phyloP scores from a whole-genome alignment of 2,888 invertebrate species.

The Tricholauxania praeusta region DNA sequence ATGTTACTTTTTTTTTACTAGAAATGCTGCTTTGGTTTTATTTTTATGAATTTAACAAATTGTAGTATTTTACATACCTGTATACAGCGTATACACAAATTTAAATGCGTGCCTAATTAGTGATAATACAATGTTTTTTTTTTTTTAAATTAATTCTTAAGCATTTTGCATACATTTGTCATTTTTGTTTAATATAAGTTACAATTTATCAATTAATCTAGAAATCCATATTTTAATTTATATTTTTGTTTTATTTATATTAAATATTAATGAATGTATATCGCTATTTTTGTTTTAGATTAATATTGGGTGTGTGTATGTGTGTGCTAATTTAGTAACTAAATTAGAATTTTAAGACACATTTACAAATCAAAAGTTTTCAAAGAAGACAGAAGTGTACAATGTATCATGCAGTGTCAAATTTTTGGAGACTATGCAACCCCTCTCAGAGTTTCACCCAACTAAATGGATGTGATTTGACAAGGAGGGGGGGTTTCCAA shows the following conservation, averaged over 20 bases:
- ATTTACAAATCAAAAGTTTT: too few relatives aligned
- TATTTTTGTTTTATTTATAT: slow-evolving; percentile 18
- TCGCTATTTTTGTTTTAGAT: slow-evolving; percentile 9
- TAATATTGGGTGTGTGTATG: slow-evolving; percentile 11
- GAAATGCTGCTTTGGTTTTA: slow-evolving; percentile 15
- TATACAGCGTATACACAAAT: background rate
- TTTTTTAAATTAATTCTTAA: slow-evolving; percentile 22
- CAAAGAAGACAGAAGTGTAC: too few relatives aligned
- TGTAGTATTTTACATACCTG: background rate
- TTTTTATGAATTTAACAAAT: slow-evolving; percentile 8
- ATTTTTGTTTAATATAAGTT: slow-evolving; percentile 40
- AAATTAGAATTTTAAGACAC: background rate
- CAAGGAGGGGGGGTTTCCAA: too few relatives aligned
- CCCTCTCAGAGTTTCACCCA: too few relatives aligned
- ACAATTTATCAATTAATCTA: slow-evolving; percentile 46
- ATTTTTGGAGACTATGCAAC: too few relatives aligned
- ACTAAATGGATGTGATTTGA: too few relatives aligned
- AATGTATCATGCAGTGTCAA: too few relatives aligned
- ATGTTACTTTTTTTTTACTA: slow-evolving; percentile 14
- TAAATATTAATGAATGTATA: slow-evolving; percentile 36
- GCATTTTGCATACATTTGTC: slow-evolving; percentile 41
- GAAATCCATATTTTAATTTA: slow-evolving; percentile 37
- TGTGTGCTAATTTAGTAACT: slow-evolving; percentile 25
- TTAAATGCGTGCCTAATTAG: slow-evolving; percentile 4
- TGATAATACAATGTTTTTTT: background rate